phyloP scores from a whole-genome alignment of 2,888 invertebrate species.

The Drosophila prolongata region DNA sequence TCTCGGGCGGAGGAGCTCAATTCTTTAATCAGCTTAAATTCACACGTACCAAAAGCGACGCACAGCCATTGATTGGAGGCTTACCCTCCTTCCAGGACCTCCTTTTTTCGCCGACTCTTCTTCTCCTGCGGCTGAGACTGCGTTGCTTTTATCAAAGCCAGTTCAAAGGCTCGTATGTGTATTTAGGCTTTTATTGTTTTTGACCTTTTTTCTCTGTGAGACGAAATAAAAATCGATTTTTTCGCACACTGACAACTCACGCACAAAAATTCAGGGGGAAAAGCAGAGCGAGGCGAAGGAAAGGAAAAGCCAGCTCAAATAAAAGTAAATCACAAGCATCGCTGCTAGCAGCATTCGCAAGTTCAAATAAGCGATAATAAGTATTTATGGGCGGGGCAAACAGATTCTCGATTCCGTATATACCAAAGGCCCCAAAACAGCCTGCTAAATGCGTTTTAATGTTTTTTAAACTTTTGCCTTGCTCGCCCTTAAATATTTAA shows the following conservation, averaged over 20 bases:
- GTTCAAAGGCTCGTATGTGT: conserved; percentile 79
- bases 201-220: conserved; percentile 66
- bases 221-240: conserved; percentile 69
- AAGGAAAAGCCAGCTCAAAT: conserved; percentile 55
- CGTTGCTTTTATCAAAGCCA: conserved; percentile 72
- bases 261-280: conserved; percentile 35
- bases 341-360: conserved; percentile 60
- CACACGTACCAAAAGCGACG: conserved; percentile 82
- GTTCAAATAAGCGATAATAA: conserved; percentile 81
- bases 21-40: conserved; percentile 83
- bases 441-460: conserved; percentile 78
- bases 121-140: conserved; percentile 32
- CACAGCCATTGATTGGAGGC: conserved; percentile 79
- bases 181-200: conserved; percentile 79
- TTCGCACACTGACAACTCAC: conserved; percentile 38
- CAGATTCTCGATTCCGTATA: conserved; percentile 33
- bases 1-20: conserved; percentile 53
- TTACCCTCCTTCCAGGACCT: conserved; percentile 45
- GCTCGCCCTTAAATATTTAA: conserved; percentile 68
- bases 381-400: conserved; percentile 70
- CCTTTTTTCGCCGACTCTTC: conserved; percentile 16
- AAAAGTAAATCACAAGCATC: conserved; percentile 66
- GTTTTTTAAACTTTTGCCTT: conserved; percentile 54
- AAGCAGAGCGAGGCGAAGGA: conserved; percentile 3
- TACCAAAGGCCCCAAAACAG: conserved; percentile 43